Evolutionary conservation across 2,888 invertebrate species (phyloP), one percentile per base, ranked within the genome.

Genomic region (Mythimna lalbum): DNA sequence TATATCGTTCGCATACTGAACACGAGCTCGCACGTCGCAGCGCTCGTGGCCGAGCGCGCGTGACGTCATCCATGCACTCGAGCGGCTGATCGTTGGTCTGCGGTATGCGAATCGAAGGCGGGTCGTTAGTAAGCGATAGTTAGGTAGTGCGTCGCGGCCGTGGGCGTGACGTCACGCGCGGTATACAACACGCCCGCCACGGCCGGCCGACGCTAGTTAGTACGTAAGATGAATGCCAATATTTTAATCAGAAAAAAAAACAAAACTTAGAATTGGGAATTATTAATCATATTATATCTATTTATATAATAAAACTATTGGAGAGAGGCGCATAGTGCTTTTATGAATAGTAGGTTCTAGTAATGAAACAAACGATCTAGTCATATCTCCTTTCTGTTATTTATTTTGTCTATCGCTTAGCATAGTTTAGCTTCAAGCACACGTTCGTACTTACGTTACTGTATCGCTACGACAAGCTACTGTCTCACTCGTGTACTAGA

Each of bases 341-440:
- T 92, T 95, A 95, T 95, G 93, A 93, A 81, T 81, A 94, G 94
- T 96, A 96, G 95, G 89, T 92, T 89, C 91, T 95, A 95, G 95
- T 90, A 91, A 89, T 90, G 93, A 93, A 93, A 93, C 94, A 93
- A 93, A 93, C 90, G 87, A 94, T 95, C 96, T 96, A 96, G 96
- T 96, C 96, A 96, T 96, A 96, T 96, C 95, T 93, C 88, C 90
- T 93, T 95, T 92, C 92, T 91, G 92, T 94, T 93, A 90, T 91
- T 93, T 93, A 89, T 92, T 94, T 93, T 93, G 89, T 93, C 94
- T 94, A 93, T 93, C 92, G 95, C 95, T 95, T 96, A 95, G 95
- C 94, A 96, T 95, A 96, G 95, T 95, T 94, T 96, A 95, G 96
- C 96, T 96, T 95, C 95, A 96, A 96, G 96, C 96, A 95, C 94